Percentiles rank a stretch among this genome's conserved stretches.
phyloP scores from a whole-genome alignment of 2,113 vertebrate genomes.

The Heteronetta atricapilla region DNA sequence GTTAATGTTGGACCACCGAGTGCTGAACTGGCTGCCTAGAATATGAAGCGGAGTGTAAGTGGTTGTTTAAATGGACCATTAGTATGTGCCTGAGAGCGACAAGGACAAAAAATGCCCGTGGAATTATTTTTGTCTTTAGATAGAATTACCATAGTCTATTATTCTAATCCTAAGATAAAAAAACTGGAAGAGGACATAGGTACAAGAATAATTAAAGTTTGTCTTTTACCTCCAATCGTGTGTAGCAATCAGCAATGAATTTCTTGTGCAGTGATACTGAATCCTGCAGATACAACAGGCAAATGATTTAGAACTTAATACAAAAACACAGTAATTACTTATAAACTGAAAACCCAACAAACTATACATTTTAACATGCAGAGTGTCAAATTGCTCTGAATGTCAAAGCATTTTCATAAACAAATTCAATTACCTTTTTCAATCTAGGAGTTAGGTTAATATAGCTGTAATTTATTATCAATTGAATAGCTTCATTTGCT shows the following conservation, averaged over 20 bases:
- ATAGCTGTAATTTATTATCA: constrained; percentile 99
- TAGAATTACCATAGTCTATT: neutral
- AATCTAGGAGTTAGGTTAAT: constrained; percentile 96
- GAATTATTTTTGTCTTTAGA: neutral
- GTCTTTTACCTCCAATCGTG: constrained; percentile 89
- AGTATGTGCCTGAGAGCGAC: neutral
- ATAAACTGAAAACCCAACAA: neutral
- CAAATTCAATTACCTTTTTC: constrained; percentile 86
- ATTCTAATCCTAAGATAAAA: neutral
- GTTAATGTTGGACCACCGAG: constrained; percentile 95
- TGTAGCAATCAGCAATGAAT: constrained; percentile 99
- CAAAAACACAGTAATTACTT: neutral
- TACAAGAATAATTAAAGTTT: neutral
- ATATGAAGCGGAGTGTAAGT: neutral
- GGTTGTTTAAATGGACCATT: neutral
- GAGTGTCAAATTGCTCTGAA: neutral
- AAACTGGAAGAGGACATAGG: neutral
- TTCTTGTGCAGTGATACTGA: constrained; percentile 98
- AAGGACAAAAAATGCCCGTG: neutral
- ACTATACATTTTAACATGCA: neutral
- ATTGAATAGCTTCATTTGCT: constrained; percentile 96
- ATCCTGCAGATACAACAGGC: constrained; percentile 79
- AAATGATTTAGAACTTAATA: neutral
- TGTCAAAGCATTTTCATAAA: neutral
- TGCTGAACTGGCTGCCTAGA: constrained; percentile 94